A percentile compares a stretch with the other conserved stretches of the same genome.
phyloP scores from a whole-genome alignment of 1,140 invertebrate genomes.

The Danaus melanippus region DNA sequence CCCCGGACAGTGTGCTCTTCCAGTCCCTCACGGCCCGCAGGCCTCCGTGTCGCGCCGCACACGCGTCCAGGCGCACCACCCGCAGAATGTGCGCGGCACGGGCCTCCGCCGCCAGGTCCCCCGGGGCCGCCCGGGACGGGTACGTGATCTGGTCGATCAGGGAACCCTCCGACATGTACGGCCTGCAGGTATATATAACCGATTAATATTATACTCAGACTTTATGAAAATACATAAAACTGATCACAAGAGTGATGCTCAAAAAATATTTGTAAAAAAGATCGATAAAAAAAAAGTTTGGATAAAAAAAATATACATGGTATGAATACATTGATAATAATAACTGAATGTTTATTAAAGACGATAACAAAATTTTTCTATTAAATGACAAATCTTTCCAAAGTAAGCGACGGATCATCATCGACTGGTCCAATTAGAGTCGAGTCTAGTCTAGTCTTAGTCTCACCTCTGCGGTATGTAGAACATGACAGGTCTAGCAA shows the following conservation, averaged over 20 bases:
- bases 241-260: no score
- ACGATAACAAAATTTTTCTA: no score
- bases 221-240: no score
- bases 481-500: conserved; percentile 81
- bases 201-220: no score
- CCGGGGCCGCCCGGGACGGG: conserved; percentile 82
- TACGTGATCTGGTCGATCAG: conserved; percentile 98
- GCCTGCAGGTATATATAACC: conserved; percentile 72
- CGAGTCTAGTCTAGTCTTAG: not conserved
- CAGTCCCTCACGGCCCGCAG: conserved; percentile 88
- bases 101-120: conserved; percentile 81
- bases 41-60: conserved; percentile 87
- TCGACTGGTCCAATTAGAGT: no score
- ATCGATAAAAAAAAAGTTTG: no score
- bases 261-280: no score
- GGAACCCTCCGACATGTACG: conserved; percentile 96
- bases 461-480: conserved; percentile 93
- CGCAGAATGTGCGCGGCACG: conserved; percentile 76
- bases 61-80: conserved; percentile 85
- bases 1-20: conserved; percentile 97
- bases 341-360: no score
- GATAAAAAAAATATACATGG: no score
- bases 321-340: no score
- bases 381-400: no score
- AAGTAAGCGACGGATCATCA: not conserved